These are phyloP conservation scores for Thymallus thymallus DNA, from an alignment of 2,113 vertebrate species.

Conservation along the genomic window DNA sequence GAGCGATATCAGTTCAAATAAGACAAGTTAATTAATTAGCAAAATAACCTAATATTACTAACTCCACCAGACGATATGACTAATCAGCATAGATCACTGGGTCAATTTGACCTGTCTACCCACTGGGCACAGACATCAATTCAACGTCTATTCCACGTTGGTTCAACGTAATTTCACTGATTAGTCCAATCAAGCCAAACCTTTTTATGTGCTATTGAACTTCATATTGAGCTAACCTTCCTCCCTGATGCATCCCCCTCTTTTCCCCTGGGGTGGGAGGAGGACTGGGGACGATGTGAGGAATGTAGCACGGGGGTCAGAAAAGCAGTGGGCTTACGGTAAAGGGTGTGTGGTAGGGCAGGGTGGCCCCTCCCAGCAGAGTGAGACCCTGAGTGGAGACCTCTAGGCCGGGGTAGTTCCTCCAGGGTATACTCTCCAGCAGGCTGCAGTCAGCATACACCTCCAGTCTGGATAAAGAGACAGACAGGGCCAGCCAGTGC, in stretches of 20 bases:
- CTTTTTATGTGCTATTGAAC: constrained; percentile 29
- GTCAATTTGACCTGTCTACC: no score
- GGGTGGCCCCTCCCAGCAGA: constrained; percentile 33
- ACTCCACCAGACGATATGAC: no score
- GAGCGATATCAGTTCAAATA: no score
- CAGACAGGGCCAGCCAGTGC: constrained; percentile 30
- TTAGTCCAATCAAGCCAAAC: not conserved
- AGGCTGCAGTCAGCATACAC: constrained; percentile 29
- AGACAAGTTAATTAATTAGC: no score
- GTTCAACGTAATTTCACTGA: not conserved
- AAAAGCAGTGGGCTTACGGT: constrained; percentile 60
- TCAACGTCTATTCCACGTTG: no score
- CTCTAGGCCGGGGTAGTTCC: not conserved
- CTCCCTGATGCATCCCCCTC: not conserved
- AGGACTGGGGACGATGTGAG: constrained; percentile 63
- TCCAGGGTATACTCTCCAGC: constrained; percentile 33
- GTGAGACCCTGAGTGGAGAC: constrained; percentile 10
- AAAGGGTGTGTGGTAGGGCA: constrained; percentile 44
- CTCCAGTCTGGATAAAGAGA: constrained; percentile 19
- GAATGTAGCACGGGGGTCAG: constrained; percentile 68
- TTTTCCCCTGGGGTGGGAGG: constrained; percentile 19
- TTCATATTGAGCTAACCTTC: constrained; percentile 12
- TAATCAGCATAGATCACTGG: no score
- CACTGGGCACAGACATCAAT: no score
- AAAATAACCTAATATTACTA: no score